A percentile compares a stretch with the other conserved stretches of the same genome.
These are phyloP conservation scores for Oncorhynchus tshawytscha DNA, from an alignment of 2,113 vertebrate species.

Conservation along the genomic window DNA sequence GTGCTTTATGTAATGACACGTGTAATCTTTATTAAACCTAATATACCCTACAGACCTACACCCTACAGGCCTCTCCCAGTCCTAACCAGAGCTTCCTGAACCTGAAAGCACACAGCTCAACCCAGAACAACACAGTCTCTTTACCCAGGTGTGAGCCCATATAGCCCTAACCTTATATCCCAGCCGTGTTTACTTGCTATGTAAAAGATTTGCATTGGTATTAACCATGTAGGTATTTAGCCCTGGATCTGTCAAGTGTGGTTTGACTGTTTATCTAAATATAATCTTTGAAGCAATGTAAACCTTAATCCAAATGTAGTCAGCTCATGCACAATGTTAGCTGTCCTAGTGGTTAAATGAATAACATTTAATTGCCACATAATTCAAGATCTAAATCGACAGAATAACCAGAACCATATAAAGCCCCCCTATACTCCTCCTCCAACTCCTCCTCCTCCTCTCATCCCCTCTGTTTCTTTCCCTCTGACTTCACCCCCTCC, in stretches of 20 bases:
- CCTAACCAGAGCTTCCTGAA: not conserved
- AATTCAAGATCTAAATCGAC: too few species aligned
- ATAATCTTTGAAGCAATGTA: too few species aligned
- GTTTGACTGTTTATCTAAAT: too few species aligned
- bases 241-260: too few species aligned
- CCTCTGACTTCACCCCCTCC: not conserved
- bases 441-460: not conserved
- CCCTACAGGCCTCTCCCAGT: slow-evolving; percentile 36
- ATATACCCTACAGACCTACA: not conserved
- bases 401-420: too few species aligned
- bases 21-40: slow-evolving; percentile 66
- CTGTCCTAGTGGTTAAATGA: not conserved
- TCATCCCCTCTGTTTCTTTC: not conserved
- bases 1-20: slow-evolving; percentile 66
- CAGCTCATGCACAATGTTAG: too few species aligned
- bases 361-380: not conserved
- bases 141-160: slow-evolving; percentile 57
- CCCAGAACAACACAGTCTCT: slow-evolving; percentile 50
- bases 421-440: not conserved
- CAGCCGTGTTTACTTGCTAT: slow-evolving; percentile 43
- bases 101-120: slow-evolving; percentile 40
- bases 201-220: slow-evolving; percentile 47
- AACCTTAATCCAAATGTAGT: too few species aligned
- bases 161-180: not conserved
- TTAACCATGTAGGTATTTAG: slow-evolving; percentile 42